Base-by-base conservation (phyloP, 2,797 vertebrate species). In the Rhynchotus rufescens region DNA sequence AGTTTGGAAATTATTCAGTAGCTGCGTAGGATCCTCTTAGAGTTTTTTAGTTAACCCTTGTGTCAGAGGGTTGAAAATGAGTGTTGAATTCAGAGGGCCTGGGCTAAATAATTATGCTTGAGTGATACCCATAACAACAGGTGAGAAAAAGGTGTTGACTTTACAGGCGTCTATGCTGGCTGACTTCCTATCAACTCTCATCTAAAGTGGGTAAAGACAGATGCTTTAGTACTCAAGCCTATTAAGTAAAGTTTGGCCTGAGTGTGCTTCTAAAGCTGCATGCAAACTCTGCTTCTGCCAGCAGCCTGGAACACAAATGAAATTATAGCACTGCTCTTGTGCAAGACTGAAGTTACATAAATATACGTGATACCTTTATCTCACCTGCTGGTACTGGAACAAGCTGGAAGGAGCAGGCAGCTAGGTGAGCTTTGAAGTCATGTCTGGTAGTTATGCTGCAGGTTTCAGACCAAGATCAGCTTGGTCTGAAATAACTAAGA, bases 261-360 rank as follows among this genome's bases (percentile, higher is more conserved):
- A 88, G 38, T 1, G 2, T 84, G 45, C 0, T 0, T 85, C 77
- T 60, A 56, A 57, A 91, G 84, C 64, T 74, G 51, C 28, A 7
- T 65, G 65, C 0, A 0, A 86, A 28, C 65, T 76, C n/a, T 47
- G 34, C 38, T 77, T 30, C 34, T 86, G 79, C 60, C 45, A 57
- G 56, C 62, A 86, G 71, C 56, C 71, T 81, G 80, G 86, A 84
- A 81, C 47, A 23, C 42, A 86, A 60, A 81, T 52, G 60, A 69
- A 83, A 71, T 75, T 34, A 36, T 26, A 21, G 73, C 75, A 26
- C 65, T 83, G 47, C 40, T 92, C 7, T 1, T 36, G 60, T 92
- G 64, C 62, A 85, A 84, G 80, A 40, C 56, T 68, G 15, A 88
- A 79, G 85, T 56, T 79, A 72, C 69, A 61, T 79, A 88, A 89